Percentiles rank a stretch among this genome's conserved stretches.
phyloP scores from a whole-genome alignment of 1,140 invertebrate species.

The Aphaenogaster ashmeadi region DNA sequence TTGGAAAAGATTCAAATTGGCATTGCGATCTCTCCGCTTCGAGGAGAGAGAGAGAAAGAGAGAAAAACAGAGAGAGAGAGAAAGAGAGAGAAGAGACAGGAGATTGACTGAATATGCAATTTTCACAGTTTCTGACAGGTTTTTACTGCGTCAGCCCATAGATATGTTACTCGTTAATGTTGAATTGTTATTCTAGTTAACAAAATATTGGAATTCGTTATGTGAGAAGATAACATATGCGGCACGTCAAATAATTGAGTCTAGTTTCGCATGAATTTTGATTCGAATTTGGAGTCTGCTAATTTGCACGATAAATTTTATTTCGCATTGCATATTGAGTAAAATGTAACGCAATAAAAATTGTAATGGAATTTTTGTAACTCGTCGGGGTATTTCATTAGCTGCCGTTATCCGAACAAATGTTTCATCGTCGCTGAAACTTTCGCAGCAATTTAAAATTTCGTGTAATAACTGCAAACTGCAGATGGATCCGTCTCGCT shows the following conservation, averaged over 20 bases:
- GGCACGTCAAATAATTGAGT: conserved; percentile 38
- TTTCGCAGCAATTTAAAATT: conserved; percentile 35
- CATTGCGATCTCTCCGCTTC: conserved; percentile 18
- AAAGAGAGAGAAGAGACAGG: background rate
- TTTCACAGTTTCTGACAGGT: conserved; percentile 25
- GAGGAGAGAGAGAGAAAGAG: background rate
- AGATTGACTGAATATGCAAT: conserved; percentile 24
- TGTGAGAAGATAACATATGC: conserved; percentile 32
- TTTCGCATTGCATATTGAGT: conserved; percentile 12
- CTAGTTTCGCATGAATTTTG: conserved; percentile 29
- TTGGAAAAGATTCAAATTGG: conserved; percentile 57
- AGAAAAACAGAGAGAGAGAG: background rate
- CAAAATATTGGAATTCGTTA: conserved; percentile 44
- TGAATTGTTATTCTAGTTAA: conserved; percentile 27
- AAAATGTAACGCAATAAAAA: conserved; percentile 37
- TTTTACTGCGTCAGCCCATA: conserved; percentile 27
- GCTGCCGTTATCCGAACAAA: conserved; percentile 33
- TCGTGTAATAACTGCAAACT: conserved; percentile 9
- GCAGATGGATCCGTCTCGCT: conserved; percentile 23
- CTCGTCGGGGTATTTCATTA: conserved; percentile 43
- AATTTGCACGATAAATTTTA: conserved; percentile 35
- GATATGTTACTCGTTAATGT: conserved; percentile 41
- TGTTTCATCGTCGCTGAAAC: conserved; percentile 39
- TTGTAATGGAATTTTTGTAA: conserved; percentile 48
- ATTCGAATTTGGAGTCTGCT: conserved; percentile 39